A percentile compares a stretch with the other conserved stretches of the same genome.
phyloP scores from a whole-genome alignment of 2,113 vertebrate genomes.

The Prolemur simus region DNA sequence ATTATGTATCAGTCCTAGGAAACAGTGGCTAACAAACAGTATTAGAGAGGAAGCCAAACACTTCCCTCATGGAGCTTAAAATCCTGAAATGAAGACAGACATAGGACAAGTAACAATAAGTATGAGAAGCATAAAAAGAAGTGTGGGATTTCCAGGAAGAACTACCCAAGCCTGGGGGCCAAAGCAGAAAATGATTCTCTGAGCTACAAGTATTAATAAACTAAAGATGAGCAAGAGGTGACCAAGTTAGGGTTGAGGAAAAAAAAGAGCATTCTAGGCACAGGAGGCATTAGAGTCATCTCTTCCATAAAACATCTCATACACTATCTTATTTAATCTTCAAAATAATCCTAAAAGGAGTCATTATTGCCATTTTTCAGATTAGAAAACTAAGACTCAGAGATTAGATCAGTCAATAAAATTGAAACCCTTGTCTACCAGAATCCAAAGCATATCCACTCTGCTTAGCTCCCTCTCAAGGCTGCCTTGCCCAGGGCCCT shows the following conservation, averaged over 20 bases:
- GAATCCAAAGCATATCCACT: not conserved
- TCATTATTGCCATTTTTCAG: not conserved
- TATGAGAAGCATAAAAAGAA: not conserved
- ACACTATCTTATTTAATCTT: not conserved
- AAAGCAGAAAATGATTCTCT: not conserved
- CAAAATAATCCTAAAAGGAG: not conserved
- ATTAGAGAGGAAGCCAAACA: not conserved
- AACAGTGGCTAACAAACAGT: not conserved
- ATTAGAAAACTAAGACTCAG: not conserved
- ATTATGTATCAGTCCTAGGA: not conserved
- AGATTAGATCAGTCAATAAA: not conserved
- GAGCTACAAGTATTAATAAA: not conserved
- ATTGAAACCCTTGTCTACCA: not conserved
- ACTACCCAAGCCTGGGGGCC: not conserved
- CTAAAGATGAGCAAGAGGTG: not conserved
- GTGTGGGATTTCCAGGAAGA: not conserved
- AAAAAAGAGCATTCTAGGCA: not conserved
- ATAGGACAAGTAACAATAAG: not conserved
- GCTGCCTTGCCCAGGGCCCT: not conserved
- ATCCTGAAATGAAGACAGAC: not conserved
- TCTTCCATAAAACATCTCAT: not conserved
- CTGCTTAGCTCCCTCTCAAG: not conserved
- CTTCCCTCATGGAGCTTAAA: not conserved
- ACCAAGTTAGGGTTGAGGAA: not conserved
- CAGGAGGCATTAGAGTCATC: not conserved